Percentiles rank a stretch among this genome's conserved stretches.
Evolutionary conservation across 1,140 invertebrate genomes (phyloP).

Genomic region (Lucilia cuprina): DNA sequence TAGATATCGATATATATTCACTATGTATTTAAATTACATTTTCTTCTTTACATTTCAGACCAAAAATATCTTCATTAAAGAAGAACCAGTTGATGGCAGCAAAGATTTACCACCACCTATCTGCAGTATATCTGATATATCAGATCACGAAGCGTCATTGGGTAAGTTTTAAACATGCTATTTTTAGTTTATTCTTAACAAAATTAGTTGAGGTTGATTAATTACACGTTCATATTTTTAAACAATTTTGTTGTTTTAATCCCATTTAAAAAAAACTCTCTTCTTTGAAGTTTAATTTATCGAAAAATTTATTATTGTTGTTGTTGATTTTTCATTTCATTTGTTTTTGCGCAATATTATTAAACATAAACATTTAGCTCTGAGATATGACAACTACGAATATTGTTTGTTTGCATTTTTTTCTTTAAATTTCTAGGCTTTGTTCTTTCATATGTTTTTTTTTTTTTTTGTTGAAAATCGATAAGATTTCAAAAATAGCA

Average conservation of each 20-base stretch:
- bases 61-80: constrained; percentile 57
- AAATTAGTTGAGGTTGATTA: no score
- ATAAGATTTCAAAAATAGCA: constrained; percentile 10
- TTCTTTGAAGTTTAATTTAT: no score
- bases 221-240: neutral
- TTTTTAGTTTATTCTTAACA: neutral
- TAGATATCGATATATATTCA: no score
- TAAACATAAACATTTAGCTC: no score
- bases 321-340: no score
- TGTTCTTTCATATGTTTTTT: neutral
- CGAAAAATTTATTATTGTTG: neutral
- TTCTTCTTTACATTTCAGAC: constrained; percentile 43
- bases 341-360: no score
- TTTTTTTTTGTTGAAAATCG: neutral
- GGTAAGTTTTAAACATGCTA: constrained; percentile 46
- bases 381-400: no score
- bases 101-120: constrained; percentile 50
- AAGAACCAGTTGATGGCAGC: constrained; percentile 54
- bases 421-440: no score
- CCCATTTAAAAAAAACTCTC: neutral
- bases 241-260: neutral
- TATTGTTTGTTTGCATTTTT: no score
- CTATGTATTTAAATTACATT: neutral
- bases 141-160: constrained; percentile 58
- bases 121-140: constrained; percentile 59